These are phyloP conservation scores for Brachirus orientalis DNA, from an alignment of 2,113 vertebrate genomes.

Conservation along the genomic window DNA sequence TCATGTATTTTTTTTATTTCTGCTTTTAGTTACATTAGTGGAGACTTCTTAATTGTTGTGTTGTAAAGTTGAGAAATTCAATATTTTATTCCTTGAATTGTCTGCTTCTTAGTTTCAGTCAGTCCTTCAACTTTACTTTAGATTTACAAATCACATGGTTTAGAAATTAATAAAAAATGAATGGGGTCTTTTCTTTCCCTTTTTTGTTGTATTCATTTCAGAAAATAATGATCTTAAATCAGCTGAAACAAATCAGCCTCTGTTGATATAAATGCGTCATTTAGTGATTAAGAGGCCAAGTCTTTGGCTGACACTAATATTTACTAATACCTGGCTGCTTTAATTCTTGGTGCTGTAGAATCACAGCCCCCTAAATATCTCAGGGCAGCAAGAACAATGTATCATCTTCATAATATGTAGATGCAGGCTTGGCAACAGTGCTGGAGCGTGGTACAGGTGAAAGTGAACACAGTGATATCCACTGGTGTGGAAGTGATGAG, in stretches of 20 bases:
- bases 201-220: no score
- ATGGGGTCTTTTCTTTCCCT: conserved; percentile 12
- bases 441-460: conserved; percentile 2
- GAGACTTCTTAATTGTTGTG: not conserved
- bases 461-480: conserved; percentile 39
- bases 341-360: conserved; percentile 42
- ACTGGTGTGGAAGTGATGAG: conserved; percentile 50
- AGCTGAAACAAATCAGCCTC: no score
- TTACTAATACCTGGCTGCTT: conserved; percentile 63
- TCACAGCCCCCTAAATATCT: conserved; percentile 28
- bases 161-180: conserved; percentile 37
- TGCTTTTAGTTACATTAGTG: not conserved
- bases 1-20: conserved; percentile 22
- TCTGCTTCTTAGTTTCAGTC: conserved; percentile 1
- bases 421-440: conserved; percentile 24
- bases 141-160: not conserved
- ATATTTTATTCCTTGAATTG: not conserved
- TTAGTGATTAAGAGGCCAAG: conserved; percentile 33
- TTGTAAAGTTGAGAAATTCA: not conserved
- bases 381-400: conserved; percentile 13
- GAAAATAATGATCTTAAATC: no score
- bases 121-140: no score
- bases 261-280: not conserved
- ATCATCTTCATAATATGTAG: conserved; percentile 53
- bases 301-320: conserved; percentile 23